Evolutionary conservation across 2,113 vertebrate genomes (phyloP).

Genomic region (Pavo muticus): DNA sequence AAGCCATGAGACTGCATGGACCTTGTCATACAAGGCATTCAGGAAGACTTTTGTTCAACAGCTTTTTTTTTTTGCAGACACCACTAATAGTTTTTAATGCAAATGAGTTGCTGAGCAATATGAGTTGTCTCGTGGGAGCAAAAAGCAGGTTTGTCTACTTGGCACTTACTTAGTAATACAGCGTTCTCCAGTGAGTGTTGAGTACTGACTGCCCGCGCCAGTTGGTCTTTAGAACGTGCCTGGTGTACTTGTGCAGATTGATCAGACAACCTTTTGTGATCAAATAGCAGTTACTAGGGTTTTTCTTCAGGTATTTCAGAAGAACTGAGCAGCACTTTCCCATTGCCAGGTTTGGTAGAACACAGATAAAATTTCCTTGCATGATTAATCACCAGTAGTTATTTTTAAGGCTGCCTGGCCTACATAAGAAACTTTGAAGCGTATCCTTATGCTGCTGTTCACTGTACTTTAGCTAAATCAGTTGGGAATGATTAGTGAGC

Average conservation of each 20-base stretch:
- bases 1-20: not conserved
- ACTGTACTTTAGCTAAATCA: accelerated
- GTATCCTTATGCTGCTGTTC: too few relatives aligned
- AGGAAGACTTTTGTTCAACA: not conserved
- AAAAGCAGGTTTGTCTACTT: not conserved
- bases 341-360: not conserved
- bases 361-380: accelerated
- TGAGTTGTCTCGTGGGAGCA: not conserved
- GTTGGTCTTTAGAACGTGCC: not conserved
- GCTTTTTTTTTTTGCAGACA: not conserved
- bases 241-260: not conserved
- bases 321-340: not conserved
- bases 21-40: not conserved
- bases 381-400: not conserved
- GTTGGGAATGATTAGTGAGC: not conserved
- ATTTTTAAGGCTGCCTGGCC: not conserved
- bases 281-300: accelerated
- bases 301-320: not conserved
- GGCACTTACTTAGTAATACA: accelerated
- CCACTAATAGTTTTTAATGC: not conserved
- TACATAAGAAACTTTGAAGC: not conserved
- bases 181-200: too few relatives aligned
- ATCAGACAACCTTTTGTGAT: not conserved
- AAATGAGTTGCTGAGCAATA: not conserved
- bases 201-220: not conserved